These are phyloP conservation scores for Acrossocheilus wenchowensis DNA, from an alignment of 2,797 vertebrate genomes.

Conservation along the genomic window DNA sequence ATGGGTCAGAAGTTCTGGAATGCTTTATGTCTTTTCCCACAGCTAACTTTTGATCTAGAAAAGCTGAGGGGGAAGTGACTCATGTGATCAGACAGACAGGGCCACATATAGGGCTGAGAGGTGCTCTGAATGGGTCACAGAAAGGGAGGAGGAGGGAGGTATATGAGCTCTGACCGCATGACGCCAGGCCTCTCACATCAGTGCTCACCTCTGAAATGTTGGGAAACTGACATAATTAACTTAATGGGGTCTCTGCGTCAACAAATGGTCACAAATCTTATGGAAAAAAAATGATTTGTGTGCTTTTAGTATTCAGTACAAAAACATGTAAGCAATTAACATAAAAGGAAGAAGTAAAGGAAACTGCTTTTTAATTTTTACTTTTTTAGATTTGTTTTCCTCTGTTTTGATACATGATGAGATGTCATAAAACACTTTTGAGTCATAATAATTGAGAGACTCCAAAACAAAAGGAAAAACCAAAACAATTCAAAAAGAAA, in stretches of 20 bases:
- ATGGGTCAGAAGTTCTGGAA: slow-evolving; percentile 57
- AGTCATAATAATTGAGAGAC: neutral
- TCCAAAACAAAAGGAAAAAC: neutral
- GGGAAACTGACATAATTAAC: slow-evolving; percentile 72
- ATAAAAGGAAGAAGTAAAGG: neutral
- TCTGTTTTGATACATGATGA: neutral
- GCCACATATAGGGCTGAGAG: slow-evolving; percentile 50
- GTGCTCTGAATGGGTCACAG: slow-evolving; percentile 35
- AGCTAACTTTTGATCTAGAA: slow-evolving; percentile 59
- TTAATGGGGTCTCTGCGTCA: slow-evolving; percentile 73
- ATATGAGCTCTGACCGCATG: slow-evolving; percentile 49
- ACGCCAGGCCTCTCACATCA: slow-evolving; percentile 62
- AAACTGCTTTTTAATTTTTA: neutral
- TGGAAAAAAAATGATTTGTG: slow-evolving; percentile 45
- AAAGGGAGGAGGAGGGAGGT: slow-evolving; percentile 45
- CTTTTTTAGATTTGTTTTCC: neutral
- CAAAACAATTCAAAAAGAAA: neutral
- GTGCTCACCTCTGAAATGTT: slow-evolving; percentile 70
- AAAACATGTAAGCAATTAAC: neutral
- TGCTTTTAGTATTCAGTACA: neutral
- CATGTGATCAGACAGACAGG: slow-evolving; percentile 55
- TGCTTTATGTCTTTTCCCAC: slow-evolving; percentile 57
- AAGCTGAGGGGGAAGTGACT: slow-evolving; percentile 59
- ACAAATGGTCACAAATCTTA: slow-evolving; percentile 52
- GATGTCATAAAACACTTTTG: neutral